phyloP scores from a whole-genome alignment of 2,797 vertebrate species.

The Channallabes apus region DNA sequence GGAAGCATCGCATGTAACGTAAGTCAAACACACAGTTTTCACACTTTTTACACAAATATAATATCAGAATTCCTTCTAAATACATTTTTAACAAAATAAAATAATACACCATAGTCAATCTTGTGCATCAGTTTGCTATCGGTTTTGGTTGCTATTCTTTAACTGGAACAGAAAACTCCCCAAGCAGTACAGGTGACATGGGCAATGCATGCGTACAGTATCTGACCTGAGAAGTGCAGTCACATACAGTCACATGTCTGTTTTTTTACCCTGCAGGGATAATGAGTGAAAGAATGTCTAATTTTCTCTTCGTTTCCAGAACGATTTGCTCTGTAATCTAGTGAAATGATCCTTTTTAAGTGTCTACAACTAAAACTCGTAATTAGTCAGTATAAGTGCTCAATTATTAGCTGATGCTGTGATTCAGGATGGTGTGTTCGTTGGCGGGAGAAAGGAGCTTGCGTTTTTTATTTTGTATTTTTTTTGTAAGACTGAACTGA shows the following conservation, averaged over 20 bases:
- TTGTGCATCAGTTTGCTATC: neutral
- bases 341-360: neutral
- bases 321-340: slow-evolving; percentile 34
- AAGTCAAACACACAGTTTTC: neutral
- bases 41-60: neutral
- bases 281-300: neutral
- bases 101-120: neutral
- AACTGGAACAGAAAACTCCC: neutral
- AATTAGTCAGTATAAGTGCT: slow-evolving; percentile 34
- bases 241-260: neutral
- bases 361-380: slow-evolving; percentile 19
- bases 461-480: neutral
- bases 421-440: slow-evolving; percentile 1
- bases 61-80: too few species aligned
- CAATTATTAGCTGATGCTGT: slow-evolving; percentile 40
- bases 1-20: neutral
- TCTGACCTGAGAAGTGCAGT: too few species aligned
- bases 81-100: neutral
- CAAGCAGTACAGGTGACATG: neutral
- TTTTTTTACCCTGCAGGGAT: neutral
- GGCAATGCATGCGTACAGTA: neutral
- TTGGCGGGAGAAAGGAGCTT: neutral
- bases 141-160: neutral
- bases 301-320: neutral
- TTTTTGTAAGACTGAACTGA: neutral